Conservation (phyloP, 2,113 vertebrate genomes). For the Atrichornis clamosus region DNA sequence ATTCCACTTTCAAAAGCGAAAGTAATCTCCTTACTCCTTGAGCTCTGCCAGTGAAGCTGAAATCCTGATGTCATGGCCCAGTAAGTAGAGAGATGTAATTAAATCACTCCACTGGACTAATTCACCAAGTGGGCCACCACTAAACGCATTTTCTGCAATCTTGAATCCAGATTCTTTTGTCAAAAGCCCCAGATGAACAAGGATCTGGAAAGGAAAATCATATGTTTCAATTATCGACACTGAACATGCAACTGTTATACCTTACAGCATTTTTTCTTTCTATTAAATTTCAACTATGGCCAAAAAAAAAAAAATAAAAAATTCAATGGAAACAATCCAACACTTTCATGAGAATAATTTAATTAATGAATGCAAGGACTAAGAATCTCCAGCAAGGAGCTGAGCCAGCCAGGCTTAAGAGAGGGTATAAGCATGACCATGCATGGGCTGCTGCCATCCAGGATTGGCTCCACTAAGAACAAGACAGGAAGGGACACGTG, state of each 20-base stretch:
- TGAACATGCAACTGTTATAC: background rate
- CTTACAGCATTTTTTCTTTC: background rate
- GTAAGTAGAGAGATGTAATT: constrained; percentile 97
- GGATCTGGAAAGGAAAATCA: constrained; percentile 77
- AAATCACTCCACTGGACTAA: constrained; percentile 99
- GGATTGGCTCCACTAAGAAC: background rate
- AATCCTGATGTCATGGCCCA: constrained; percentile 95
- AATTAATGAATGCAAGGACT: background rate
- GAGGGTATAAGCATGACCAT: background rate
- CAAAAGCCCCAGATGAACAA: constrained; percentile 94
- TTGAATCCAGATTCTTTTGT: constrained; percentile 99
- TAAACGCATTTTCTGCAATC: constrained; percentile 99
- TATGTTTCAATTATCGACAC: background rate
- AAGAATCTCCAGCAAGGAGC: background rate
- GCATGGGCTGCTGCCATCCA: background rate
- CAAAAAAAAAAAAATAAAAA: background rate
- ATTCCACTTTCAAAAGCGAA: constrained; percentile 71
- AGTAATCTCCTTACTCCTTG: constrained; percentile 93
- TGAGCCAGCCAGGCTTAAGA: background rate
- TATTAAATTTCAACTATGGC: background rate
- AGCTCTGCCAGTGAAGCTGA: constrained; percentile 97
- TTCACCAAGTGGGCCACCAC: constrained; percentile 94
- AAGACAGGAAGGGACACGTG: background rate
- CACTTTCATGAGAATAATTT: background rate
- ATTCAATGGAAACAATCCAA: background rate